Evolutionary conservation across 1,140 invertebrate genomes (phyloP).

Genomic region (Monomorium pharaonis): DNA sequence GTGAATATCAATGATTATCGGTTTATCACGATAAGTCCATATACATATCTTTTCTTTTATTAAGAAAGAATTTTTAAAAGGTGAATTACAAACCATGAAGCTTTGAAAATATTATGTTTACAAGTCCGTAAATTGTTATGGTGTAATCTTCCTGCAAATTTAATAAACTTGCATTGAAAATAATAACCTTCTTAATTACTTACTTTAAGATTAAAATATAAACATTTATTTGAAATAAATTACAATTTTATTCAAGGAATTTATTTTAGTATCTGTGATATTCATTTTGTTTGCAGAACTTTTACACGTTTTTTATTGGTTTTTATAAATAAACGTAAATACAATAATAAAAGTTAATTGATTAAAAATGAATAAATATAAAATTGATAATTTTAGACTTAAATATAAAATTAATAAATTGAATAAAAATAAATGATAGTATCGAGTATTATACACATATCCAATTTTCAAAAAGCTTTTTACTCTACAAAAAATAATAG

Average conservation of each 20-base stretch:
- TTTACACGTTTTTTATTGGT: not conserved
- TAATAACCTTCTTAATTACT: not conserved
- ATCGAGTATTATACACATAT: too few species aligned
- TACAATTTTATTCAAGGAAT: not conserved
- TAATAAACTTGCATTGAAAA: not conserved
- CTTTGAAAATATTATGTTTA: conserved; percentile 4
- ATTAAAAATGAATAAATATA: not conserved
- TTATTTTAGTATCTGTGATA: not conserved
- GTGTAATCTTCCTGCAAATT: not conserved
- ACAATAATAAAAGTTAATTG: not conserved
- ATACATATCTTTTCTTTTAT: not conserved
- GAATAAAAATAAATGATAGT: not conserved
- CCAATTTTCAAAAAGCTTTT: not conserved
- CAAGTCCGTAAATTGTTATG: not conserved
- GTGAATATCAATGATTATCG: too few species aligned
- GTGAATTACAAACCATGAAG: not conserved
- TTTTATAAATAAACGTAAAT: not conserved
- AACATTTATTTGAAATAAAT: not conserved
- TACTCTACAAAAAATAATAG: not conserved
- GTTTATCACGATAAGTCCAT: not conserved
- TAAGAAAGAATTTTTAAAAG: conserved; percentile 20
- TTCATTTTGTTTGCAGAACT: not conserved
- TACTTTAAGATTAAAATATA: not conserved
- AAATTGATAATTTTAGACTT: too few species aligned
- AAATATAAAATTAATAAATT: not conserved